Conservation (phyloP, 2,797 vertebrate species). For the Pseudochromis fuscus region DNA sequence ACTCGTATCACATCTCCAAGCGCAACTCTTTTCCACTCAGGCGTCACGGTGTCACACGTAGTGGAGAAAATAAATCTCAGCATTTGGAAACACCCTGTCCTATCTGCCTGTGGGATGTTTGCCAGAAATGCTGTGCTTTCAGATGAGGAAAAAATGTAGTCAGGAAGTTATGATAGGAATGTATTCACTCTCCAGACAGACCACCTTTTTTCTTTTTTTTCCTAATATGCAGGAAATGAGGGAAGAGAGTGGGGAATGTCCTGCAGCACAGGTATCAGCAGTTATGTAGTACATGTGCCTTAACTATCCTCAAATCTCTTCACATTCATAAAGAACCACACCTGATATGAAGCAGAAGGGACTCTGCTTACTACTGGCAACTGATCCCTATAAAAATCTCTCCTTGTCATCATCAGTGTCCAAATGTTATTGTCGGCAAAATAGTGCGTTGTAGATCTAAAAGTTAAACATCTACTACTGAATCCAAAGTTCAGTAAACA, state of each 20-base stretch:
- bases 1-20: not conserved
- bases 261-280: not conserved
- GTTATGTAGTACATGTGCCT: not conserved
- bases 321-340: not conserved
- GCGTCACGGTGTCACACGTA: not conserved
- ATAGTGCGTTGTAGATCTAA: conserved; percentile 3
- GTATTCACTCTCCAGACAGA: conserved; percentile 8
- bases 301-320: not conserved
- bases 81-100: not conserved
- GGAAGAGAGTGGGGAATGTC: not conserved
- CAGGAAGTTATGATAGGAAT: conserved; percentile 61
- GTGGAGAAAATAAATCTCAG: not conserved
- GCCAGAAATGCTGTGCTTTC: conserved; percentile 54
- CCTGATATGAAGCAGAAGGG: not conserved
- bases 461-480: conserved; percentile 70
- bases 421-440: not conserved
- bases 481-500: conserved; percentile 71
- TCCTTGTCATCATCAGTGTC: not conserved
- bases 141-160: conserved; percentile 52
- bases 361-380: not conserved
- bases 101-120: conserved; percentile 12
- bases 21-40: not conserved
- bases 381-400: not conserved
- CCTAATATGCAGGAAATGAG: not conserved
- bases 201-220: not conserved